Evolutionary conservation across 2,113 vertebrate genomes (phyloP).

Genomic region (Ceyx melanurus): DNA sequence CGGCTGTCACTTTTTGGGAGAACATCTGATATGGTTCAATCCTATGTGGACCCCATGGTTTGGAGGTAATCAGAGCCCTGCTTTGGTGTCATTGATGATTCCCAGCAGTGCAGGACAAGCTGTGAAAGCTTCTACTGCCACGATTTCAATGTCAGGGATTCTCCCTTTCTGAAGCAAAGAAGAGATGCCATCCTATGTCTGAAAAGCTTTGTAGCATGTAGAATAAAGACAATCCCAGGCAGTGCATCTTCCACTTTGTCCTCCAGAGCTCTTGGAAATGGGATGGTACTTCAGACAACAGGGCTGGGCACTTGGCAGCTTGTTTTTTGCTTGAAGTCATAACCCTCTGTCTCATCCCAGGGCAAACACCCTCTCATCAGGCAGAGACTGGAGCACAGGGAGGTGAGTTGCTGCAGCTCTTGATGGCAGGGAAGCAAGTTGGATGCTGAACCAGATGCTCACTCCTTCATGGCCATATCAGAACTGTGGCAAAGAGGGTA

Average conservation of each 20-base stretch:
- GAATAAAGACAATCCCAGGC: not conserved
- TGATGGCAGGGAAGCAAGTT: not conserved
- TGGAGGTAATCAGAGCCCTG: not conserved
- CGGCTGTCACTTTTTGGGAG: not conserved
- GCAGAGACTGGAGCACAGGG: rapidly evolving
- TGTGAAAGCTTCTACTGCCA: not conserved
- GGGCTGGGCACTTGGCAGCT: not conserved
- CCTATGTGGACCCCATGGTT: rapidly evolving
- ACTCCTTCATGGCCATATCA: not conserved
- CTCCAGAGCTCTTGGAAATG: not conserved
- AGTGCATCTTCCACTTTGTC: not conserved
- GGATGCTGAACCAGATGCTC: not conserved
- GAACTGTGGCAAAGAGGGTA: not conserved
- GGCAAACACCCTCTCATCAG: rapidly evolving
- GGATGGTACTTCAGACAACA: not conserved
- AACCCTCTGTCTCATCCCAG: not conserved
- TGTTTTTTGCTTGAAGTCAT: not conserved
- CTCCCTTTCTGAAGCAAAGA: not conserved
- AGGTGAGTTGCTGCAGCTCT: not conserved
- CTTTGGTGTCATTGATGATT: not conserved
- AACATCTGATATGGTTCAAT: rapidly evolving
- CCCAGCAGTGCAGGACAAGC: rapidly evolving
- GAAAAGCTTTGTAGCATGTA: not conserved
- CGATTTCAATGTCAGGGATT: not conserved
- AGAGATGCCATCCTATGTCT: not conserved